Evolutionary conservation across 37 sponge, comb jelly and placozoan species (phyloP), one percentile per base, ranked within the genome.

Genomic region (Aphrocallistes beatrix): DNA sequence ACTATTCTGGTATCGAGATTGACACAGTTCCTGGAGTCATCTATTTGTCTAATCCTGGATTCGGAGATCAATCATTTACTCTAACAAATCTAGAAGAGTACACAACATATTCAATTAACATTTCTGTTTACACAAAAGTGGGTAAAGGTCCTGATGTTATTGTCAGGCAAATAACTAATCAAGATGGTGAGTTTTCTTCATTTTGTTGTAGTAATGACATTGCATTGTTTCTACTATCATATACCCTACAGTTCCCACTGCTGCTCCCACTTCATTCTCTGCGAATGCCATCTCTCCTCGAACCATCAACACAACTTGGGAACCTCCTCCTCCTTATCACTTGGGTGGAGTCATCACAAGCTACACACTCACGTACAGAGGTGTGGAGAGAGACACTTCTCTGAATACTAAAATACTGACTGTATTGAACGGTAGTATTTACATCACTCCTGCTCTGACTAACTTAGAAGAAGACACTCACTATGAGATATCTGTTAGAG

Each of bases 301-400:
- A 19, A 60, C n/a, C 75, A 60, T 60, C 75, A 60, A 60, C 75
- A 60, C 75, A 60, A 60, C 75, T 60, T 60, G 75, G 75, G 75
- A 60, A 60, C 75, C 75, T 60, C 75, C 75, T 25, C 10, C 75
- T 32, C 28, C 75, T 60, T 60, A 60, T 30, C 75, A 60, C 75
- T 60, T 60, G 75, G 75, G 75, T 60, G 75, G 75, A 60, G 75
- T 60, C 3, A 60, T 60, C 75, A 60, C 75, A 60, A 6, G 28
- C 75, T 60, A 60, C 75, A 60, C 75, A 60, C 75, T 60, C 28
- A 60, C 75, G 3, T 60, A 60, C 34, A 28, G 32, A 32, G 75
- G 75, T 6, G 3, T 21, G n/a, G 75, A 60, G 75, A 60, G 75
- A 60, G 32, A 60, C 75, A 32, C 75, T 60, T 30, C 34, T 28